These are phyloP conservation scores for Gibbula magus DNA, from an alignment of 2,888 invertebrate species.

Conservation along the genomic window DNA sequence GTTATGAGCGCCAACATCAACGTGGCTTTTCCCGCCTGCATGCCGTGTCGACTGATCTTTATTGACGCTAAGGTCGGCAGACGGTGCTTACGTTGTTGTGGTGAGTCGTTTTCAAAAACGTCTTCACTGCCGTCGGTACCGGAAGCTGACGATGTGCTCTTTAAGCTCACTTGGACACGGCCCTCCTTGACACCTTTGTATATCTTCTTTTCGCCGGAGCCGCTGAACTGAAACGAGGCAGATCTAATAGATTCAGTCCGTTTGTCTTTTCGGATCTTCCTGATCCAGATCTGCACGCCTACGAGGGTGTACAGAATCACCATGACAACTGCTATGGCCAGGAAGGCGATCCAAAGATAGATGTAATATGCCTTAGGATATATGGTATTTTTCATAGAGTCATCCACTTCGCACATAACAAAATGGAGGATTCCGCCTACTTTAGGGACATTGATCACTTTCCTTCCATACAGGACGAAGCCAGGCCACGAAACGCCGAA, in stretches of 20 bases:
- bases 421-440: constrained; percentile 30
- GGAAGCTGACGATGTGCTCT: neutral
- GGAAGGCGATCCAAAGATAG: constrained; percentile 41
- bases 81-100: neutral
- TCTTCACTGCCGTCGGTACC: neutral
- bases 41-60: constrained; percentile 19
- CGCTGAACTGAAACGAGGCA: neutral
- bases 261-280: constrained; percentile 18
- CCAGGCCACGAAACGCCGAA: constrained; percentile 48
- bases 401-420: constrained; percentile 47
- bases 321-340: constrained; percentile 41
- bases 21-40: constrained; percentile 47
- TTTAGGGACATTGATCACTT: neutral
- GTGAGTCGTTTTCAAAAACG: neutral
- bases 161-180: neutral
- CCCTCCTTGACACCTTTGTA: neutral
- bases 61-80: neutral
- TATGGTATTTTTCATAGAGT: constrained; percentile 30
- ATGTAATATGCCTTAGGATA: constrained; percentile 47
- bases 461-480: constrained; percentile 49
- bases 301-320: constrained; percentile 46
- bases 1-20: constrained; percentile 55
- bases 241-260: neutral
- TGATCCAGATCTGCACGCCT: constrained; percentile 31
- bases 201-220: neutral